These are phyloP conservation scores for Sterna hirundo DNA, from an alignment of 2,113 vertebrate genomes.

Conservation along the genomic window DNA sequence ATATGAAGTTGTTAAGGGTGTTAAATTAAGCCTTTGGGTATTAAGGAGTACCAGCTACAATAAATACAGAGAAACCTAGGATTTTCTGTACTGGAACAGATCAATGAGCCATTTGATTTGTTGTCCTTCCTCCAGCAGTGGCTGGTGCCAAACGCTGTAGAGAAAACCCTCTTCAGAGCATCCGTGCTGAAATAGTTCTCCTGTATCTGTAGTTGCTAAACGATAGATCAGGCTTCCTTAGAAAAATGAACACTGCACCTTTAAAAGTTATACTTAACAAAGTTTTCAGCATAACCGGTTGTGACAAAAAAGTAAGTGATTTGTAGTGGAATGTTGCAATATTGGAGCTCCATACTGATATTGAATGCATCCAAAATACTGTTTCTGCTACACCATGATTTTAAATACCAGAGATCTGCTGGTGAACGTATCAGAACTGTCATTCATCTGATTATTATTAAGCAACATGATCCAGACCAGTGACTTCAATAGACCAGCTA, in stretches of 20 bases:
- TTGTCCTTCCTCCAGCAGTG: background rate
- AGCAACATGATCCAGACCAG: background rate
- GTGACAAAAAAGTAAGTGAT: background rate
- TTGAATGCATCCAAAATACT: background rate
- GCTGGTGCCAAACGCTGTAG: background rate
- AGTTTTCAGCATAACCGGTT: background rate
- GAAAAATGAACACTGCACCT: background rate
- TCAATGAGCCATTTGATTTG: slow-evolving; percentile 33
- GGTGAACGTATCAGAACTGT: background rate
- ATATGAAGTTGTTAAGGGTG: background rate
- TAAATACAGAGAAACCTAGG: background rate
- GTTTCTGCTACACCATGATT: background rate
- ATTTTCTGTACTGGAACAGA: slow-evolving; percentile 3
- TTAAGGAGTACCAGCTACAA: background rate
- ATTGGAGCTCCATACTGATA: background rate
- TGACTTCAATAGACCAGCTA: background rate
- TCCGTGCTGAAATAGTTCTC: background rate
- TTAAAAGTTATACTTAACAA: background rate
- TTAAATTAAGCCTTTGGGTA: slow-evolving; percentile 4
- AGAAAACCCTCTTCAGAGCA: background rate
- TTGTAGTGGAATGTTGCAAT: background rate
- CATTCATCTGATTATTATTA: background rate
- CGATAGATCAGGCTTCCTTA: background rate
- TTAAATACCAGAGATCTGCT: background rate
- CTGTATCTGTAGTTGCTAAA: background rate